Conservation (phyloP, 1,140 invertebrate genomes). For the Drosophila nannoptera region DNA sequence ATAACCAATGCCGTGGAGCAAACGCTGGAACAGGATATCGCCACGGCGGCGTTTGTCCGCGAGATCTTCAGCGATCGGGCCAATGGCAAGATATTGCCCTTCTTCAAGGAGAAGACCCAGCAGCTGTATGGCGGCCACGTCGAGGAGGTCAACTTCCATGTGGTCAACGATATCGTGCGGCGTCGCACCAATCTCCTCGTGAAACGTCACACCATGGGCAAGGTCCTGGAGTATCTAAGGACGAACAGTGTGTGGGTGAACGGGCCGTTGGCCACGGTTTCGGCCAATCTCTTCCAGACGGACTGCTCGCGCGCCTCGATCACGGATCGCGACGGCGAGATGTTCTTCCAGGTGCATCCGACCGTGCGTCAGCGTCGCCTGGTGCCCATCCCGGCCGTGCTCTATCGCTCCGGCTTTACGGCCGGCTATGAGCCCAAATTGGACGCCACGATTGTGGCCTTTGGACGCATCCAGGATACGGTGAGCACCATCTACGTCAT, state of each 20-base stretch:
- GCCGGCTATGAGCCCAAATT: constrained; percentile 90
- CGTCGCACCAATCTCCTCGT: constrained; percentile 88
- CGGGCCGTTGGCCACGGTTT: constrained; percentile 87
- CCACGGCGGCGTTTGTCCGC: constrained; percentile 87
- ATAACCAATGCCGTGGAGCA: constrained; percentile 87
- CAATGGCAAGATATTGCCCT: constrained; percentile 88
- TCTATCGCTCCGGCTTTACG: constrained; percentile 86
- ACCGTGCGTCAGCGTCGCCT: constrained; percentile 87
- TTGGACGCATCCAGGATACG: constrained; percentile 85
- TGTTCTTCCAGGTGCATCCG: constrained; percentile 90
- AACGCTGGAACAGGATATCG: constrained; percentile 83
- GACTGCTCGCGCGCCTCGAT: constrained; percentile 86
- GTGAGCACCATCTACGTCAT: constrained; percentile 89
- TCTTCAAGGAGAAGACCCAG: constrained; percentile 91
- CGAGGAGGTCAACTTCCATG: constrained; percentile 89
- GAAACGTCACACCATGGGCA: constrained; percentile 87
- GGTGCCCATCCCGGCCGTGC: constrained; percentile 89
- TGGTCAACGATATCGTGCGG: constrained; percentile 87
- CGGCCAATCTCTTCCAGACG: constrained; percentile 89
- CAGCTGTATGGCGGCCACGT: constrained; percentile 92
- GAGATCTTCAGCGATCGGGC: constrained; percentile 88
- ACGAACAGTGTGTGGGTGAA: constrained; percentile 84
- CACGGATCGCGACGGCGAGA: constrained; percentile 87
- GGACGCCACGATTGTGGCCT: constrained; percentile 88
- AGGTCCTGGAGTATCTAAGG: constrained; percentile 87